Percentiles rank a stretch among this genome's conserved stretches.
These are phyloP conservation scores for Peromyscus maniculatus DNA, from an alignment of 2,113 vertebrate species.

Conservation along the genomic window DNA sequence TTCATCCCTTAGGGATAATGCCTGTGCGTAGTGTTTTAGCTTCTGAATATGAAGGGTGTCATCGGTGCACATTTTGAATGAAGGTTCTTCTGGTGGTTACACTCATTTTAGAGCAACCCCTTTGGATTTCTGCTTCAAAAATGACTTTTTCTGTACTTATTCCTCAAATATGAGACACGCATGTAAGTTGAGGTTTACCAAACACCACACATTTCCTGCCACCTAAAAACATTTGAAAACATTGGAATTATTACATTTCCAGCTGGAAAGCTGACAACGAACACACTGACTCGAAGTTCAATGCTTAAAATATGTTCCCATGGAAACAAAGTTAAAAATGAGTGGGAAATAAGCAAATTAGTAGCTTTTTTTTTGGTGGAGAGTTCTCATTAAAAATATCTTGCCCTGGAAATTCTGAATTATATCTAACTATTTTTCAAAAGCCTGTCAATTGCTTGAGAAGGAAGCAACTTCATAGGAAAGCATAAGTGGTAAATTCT, in stretches of 20 bases:
- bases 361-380: background rate
- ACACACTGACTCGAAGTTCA: background rate
- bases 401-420: background rate
- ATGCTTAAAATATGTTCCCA: constrained; percentile 63
- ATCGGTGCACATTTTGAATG: constrained; percentile 10
- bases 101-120: constrained; percentile 18
- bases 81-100: background rate
- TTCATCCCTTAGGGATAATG: background rate
- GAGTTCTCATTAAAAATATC: constrained; percentile 15
- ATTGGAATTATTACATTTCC: constrained; percentile 49
- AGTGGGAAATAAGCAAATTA: constrained; percentile 7
- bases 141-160: background rate
- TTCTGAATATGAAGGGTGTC: background rate
- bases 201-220: background rate
- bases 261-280: constrained; percentile 17
- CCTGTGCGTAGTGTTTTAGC: background rate
- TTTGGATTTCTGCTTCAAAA: constrained; percentile 31
- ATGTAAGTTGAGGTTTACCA: background rate
- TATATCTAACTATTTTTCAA: constrained; percentile 51
- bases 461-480: background rate
- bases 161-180: background rate
- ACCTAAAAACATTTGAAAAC: constrained; percentile 51
- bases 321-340: constrained; percentile 58
- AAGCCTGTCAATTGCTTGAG: background rate
- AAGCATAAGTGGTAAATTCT: background rate